phyloP scores from a whole-genome alignment of 2,888 invertebrate species.

The Leucoma salicis region DNA sequence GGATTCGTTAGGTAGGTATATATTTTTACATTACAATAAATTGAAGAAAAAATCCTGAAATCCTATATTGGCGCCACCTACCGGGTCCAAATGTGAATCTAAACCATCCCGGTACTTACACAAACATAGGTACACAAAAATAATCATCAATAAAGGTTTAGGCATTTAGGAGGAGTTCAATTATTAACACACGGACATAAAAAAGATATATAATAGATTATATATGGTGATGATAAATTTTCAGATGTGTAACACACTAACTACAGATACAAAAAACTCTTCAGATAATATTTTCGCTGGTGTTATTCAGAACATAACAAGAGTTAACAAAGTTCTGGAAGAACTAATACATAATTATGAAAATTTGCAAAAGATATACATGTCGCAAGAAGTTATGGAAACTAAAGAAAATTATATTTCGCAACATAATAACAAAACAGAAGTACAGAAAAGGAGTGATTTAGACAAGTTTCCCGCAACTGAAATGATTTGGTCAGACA shows the following conservation, averaged over 20 bases:
- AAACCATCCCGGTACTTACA: too few species aligned
- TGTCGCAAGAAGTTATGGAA: slow-evolving; percentile 35
- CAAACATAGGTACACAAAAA: too few species aligned
- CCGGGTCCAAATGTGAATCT: too few species aligned
- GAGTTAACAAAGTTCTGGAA: slow-evolving; percentile 52
- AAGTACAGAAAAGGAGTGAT: not conserved
- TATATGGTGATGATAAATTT: not conserved
- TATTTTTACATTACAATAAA: too few species aligned
- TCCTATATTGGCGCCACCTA: too few species aligned
- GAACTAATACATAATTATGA: slow-evolving; percentile 56
- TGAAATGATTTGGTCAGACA: slow-evolving; percentile 11
- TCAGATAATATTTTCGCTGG: slow-evolving; percentile 38
- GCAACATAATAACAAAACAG: not conserved
- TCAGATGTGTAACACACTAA: not conserved
- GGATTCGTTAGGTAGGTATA: too few species aligned
- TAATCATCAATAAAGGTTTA: too few species aligned
- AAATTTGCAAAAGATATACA: slow-evolving; percentile 46
- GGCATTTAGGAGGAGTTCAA: too few species aligned
- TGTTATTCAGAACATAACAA: slow-evolving; percentile 57
- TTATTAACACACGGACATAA: too few species aligned
- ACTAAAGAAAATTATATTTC: not conserved
- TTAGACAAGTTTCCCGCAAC: slow-evolving; percentile 10
- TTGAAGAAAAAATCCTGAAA: too few species aligned
- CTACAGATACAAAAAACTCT: not conserved
- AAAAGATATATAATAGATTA: not conserved